Conservation (phyloP, 64 coral and sea anemone genomes). For the Trachythela sp. region DNA sequence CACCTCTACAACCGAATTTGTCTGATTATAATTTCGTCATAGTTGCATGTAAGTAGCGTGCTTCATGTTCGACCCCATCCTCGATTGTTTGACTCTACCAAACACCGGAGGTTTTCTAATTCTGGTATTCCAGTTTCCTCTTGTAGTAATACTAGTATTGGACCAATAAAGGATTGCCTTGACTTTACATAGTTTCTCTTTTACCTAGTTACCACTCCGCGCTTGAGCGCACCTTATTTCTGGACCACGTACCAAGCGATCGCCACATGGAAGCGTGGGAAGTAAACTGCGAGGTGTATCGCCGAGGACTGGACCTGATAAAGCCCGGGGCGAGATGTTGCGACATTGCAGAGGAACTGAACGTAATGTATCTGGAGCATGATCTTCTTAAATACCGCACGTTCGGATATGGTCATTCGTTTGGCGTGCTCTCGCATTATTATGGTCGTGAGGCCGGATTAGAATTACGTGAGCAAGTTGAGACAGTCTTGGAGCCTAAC, state of each 20-base stretch:
- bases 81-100: too few species aligned
- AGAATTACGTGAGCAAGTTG: slow-evolving; percentile 40
- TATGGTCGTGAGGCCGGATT: slow-evolving; percentile 45
- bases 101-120: too few species aligned
- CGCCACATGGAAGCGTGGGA: slow-evolving; percentile 55
- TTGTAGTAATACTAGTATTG: too few species aligned
- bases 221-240: slow-evolving; percentile 24
- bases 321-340: slow-evolving; percentile 40
- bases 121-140: too few species aligned
- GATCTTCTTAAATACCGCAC: slow-evolving; percentile 43
- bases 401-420: slow-evolving; percentile 53
- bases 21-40: too few species aligned
- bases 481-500: slow-evolving; percentile 47
- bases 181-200: too few species aligned
- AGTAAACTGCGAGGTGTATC: slow-evolving; percentile 37
- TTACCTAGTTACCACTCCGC: too few species aligned
- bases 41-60: too few species aligned
- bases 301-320: slow-evolving; percentile 31
- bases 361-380: slow-evolving; percentile 33
- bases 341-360: slow-evolving; percentile 43
- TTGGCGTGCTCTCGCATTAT: slow-evolving; percentile 48
- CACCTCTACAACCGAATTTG: too few species aligned
- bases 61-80: too few species aligned
- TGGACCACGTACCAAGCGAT: slow-evolving; percentile 46
- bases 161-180: too few species aligned